These are phyloP conservation scores for Amphiduros pacificus DNA, from an alignment of 2,888 invertebrate species.

Conservation along the genomic window DNA sequence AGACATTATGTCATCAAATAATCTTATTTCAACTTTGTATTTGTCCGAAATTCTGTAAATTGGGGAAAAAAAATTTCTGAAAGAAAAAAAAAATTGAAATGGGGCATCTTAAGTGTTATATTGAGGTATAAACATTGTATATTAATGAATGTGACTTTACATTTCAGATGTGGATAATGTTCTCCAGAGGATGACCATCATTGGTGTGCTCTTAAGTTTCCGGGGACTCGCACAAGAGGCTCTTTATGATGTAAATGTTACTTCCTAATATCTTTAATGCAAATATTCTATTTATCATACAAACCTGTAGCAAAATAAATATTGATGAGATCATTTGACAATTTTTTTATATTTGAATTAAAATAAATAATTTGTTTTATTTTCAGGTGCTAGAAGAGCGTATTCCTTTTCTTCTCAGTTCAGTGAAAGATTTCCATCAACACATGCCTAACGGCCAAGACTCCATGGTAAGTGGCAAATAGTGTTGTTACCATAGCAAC, in stretches of 20 bases:
- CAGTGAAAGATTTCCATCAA: slow-evolving; percentile 86
- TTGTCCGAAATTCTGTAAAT: no score
- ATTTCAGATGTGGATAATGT: slow-evolving; percentile 84
- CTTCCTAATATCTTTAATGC: neutral
- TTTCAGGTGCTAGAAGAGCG: slow-evolving; percentile 75
- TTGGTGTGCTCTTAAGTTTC: slow-evolving; percentile 96
- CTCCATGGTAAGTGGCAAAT: slow-evolving; percentile 64
- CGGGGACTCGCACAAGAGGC: slow-evolving; percentile 92
- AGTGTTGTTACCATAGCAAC: neutral
- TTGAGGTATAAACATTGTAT: no score
- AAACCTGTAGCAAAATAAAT: neutral
- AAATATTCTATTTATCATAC: neutral
- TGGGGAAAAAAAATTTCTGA: no score
- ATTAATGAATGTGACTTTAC: no score
- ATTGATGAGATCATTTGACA: neutral
- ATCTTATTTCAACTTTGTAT: no score
- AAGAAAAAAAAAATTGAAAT: no score
- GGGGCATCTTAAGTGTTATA: no score
- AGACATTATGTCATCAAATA: no score
- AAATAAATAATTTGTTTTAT: slow-evolving; percentile 4
- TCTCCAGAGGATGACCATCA: slow-evolving; percentile 93
- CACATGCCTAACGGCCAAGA: slow-evolving; percentile 73
- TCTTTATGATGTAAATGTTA: slow-evolving; percentile 62
- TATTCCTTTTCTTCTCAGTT: slow-evolving; percentile 93
- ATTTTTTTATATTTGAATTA: neutral